These are phyloP conservation scores for Yasuhikotakia modesta DNA, from an alignment of 2,797 vertebrate genomes.

Conservation along the genomic window DNA sequence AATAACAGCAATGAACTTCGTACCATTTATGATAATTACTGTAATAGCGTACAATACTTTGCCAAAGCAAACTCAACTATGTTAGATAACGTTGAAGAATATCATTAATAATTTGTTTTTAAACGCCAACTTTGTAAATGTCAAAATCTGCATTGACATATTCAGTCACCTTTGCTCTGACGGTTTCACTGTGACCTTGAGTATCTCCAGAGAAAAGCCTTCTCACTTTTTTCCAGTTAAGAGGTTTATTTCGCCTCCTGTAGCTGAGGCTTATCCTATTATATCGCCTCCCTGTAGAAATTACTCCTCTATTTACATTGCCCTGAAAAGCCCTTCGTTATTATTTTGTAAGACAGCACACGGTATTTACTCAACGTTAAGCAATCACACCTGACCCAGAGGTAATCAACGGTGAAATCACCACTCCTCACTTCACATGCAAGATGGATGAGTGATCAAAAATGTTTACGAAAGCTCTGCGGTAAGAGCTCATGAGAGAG, in stretches of 20 bases:
- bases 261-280: slow-evolving; percentile 43
- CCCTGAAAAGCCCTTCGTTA: slow-evolving; percentile 62
- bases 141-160: slow-evolving; percentile 56
- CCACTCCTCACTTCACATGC: slow-evolving; percentile 66
- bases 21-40: neutral
- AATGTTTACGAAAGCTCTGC: slow-evolving; percentile 68
- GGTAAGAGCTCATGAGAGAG: slow-evolving; percentile 63
- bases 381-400: slow-evolving; percentile 72
- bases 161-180: slow-evolving; percentile 61
- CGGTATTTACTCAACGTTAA: slow-evolving; percentile 74
- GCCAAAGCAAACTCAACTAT: neutral
- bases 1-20: too few relatives aligned
- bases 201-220: slow-evolving; percentile 63
- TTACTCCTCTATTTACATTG: slow-evolving; percentile 72
- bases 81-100: neutral
- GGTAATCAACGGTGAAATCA: slow-evolving; percentile 78
- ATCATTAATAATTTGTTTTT: neutral
- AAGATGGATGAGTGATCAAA: slow-evolving; percentile 76
- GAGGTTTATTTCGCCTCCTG: slow-evolving; percentile 64
- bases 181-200: slow-evolving; percentile 51
- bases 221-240: slow-evolving; percentile 30
- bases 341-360: slow-evolving; percentile 65
- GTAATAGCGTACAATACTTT: neutral
- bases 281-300: slow-evolving; percentile 62
- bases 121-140: slow-evolving; percentile 44